Conservation (phyloP, 1,140 invertebrate genomes). For the Drosophila kurseongensis region DNA sequence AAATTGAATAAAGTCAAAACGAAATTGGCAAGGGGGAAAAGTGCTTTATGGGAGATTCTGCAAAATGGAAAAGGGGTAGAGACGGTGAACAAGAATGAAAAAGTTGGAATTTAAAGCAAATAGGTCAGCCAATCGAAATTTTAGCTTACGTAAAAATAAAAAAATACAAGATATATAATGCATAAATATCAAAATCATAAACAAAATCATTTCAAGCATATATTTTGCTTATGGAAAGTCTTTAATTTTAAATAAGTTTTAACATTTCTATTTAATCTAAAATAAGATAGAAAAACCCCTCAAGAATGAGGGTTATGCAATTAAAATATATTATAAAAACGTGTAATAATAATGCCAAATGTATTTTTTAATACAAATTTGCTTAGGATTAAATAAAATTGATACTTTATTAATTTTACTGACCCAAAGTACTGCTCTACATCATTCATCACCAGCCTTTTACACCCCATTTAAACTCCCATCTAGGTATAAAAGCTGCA, state of each 20-base stretch:
- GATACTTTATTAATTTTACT: too few species aligned
- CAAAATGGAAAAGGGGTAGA: neutral
- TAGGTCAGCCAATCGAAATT: neutral
- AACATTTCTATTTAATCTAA: too few species aligned
- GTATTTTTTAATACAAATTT: too few species aligned
- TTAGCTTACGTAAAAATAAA: neutral
- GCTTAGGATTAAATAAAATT: too few species aligned
- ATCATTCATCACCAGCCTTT: neutral
- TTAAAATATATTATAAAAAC: too few species aligned
- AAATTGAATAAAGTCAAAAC: conserved; percentile 30
- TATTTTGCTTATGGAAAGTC: too few species aligned
- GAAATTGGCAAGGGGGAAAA: neutral
- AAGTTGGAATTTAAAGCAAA: neutral
- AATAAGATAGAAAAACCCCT: too few species aligned
- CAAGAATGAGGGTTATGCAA: too few species aligned
- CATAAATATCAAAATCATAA: too few species aligned
- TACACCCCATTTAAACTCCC: conserved; percentile 4
- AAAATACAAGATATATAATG: neutral
- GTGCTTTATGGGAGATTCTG: neutral
- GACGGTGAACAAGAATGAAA: neutral
- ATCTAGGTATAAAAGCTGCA: neutral
- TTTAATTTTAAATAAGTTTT: too few species aligned
- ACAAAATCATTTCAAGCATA: too few species aligned
- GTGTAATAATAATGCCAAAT: too few species aligned
- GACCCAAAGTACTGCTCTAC: neutral